Base-by-base conservation (phyloP, 2,797 vertebrate genomes). In the Pseudomugil tenellus region DNA sequence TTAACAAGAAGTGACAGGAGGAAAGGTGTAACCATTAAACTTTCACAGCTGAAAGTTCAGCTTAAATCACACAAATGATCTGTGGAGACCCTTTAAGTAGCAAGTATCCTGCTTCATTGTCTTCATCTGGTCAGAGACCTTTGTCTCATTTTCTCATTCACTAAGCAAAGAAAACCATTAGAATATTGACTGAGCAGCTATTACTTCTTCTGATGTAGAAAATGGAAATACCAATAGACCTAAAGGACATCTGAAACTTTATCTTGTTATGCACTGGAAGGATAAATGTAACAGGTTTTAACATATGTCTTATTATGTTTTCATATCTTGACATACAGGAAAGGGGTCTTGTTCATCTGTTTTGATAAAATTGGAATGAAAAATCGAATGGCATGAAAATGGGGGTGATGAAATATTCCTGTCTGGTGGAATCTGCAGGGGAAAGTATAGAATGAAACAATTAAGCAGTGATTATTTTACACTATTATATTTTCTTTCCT, bases 81-180 rank as follows among this genome's bases (percentile, higher is more conserved):
- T 21, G 46, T 23, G 46, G 39, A 41, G 37, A 39, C 37, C 37
- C 37, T 39, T 39, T 17, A 5, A 39, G 39, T 19, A 41, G 16
- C 39, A 17, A 41, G 6, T 41, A 41, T 41, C 39, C 39, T 41
- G 16, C 39, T 6, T 41, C 6, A 41, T 41, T 41, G 39, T 19
- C 39, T 41, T 7, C 39, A 6, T 55, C 35, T 41, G 2, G 6
- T 41, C 23, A 37, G n/a, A 56, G 59, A 31, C 4, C 29, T 62
- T 28, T 57, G 28, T 59, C 49, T 63, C 11, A 4, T 39, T 43
- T 58, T n/a, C 19, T 63, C 31, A 28, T 59, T 54, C 46, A 26
- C 21, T 1, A 14, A 28, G 26, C 23, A 37, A 32, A 4, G 13
- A 48, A 2, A 26, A 13, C 29, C 34, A 14, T 58, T 6, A 10